Percentiles rank a stretch among this genome's conserved stretches.
These are phyloP conservation scores for Plectus sambesii DNA, from an alignment of 1,140 invertebrate genomes.

Conservation along the genomic window DNA sequence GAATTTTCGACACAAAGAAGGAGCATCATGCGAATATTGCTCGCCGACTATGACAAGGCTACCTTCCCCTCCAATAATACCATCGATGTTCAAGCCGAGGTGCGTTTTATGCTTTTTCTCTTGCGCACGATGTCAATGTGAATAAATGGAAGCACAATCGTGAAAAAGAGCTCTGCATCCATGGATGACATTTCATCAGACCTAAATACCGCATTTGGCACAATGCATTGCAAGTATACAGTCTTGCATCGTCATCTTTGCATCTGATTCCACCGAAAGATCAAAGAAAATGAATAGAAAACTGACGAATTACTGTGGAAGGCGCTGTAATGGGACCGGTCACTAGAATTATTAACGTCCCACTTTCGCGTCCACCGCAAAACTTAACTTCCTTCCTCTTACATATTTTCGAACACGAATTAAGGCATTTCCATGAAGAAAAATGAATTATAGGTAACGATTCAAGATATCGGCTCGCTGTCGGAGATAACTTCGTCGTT, in stretches of 20 bases:
- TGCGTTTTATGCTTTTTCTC: too few relatives aligned
- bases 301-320: neutral
- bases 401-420: neutral
- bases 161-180: slow-evolving; percentile 6
- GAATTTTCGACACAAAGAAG: slow-evolving; percentile 26
- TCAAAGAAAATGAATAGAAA: slow-evolving; percentile 7
- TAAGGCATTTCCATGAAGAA: too few relatives aligned
- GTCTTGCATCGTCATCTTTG: neutral
- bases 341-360: slow-evolving; percentile 2
- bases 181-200: slow-evolving; percentile 2
- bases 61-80: slow-evolving; percentile 25
- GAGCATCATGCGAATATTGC: slow-evolving; percentile 30
- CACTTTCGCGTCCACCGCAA: neutral
- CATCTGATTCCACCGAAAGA: neutral
- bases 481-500: slow-evolving; percentile 34
- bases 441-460: too few relatives aligned
- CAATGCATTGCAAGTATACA: neutral
- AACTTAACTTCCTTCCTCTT: neutral
- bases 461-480: slow-evolving; percentile 33
- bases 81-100: slow-evolving; percentile 33
- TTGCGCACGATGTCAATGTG: too few relatives aligned
- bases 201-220: slow-evolving; percentile 1
- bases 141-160: neutral
- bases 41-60: slow-evolving; percentile 31
- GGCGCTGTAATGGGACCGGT: neutral